Base-by-base conservation (phyloP, 1,140 invertebrate species). In the Atta cephalotes region DNA sequence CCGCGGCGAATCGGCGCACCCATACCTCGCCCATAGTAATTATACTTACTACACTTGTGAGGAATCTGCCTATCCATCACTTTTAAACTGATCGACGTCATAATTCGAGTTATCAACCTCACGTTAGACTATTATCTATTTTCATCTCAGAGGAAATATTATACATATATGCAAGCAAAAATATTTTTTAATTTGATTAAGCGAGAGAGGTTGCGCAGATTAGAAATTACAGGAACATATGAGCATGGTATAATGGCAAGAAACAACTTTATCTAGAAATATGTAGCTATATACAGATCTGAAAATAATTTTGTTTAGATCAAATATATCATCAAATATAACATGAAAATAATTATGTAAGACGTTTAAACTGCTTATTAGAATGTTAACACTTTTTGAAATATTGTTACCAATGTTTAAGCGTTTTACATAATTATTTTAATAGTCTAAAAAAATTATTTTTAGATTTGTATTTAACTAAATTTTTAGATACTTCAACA, bases 31-130 rank as follows among this genome's bases (percentile, higher is more conserved):
- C 92, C 91, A 91, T 91, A 63, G 60, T 91, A 90, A 53, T 91
- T 90, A 92, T 93, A 88, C 76, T 82, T 87, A 90, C 16, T 28
- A 21, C 53, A 62, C 39, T 62, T 79, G 88, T 79, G 70, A 91
- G 81, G 86, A 89, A 90, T 62, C 62, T 35, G 51, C 81, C 79
- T 86, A 77, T 93, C 92, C 90, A 93, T 93, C 93, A 92, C 93
- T 93, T 94, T 94, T 93, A 92, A 87, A 92, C 91, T 92, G 91
- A 93, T 94, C 93, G 92, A 88, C 89, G 86, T 74, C 79, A 87
- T 89, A 91, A 93, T 93, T 93, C 88, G 80, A 90, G 90, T 92
- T 92, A 88, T 92, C 90, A 91, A 93, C 92, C 92, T 80, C 62
- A n/a, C 58, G 28, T 28, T 39, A 45, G 10, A 3, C 68, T 28